phyloP scores from a whole-genome alignment of 2,888 invertebrate genomes.

The Leptura quadrifasciata region DNA sequence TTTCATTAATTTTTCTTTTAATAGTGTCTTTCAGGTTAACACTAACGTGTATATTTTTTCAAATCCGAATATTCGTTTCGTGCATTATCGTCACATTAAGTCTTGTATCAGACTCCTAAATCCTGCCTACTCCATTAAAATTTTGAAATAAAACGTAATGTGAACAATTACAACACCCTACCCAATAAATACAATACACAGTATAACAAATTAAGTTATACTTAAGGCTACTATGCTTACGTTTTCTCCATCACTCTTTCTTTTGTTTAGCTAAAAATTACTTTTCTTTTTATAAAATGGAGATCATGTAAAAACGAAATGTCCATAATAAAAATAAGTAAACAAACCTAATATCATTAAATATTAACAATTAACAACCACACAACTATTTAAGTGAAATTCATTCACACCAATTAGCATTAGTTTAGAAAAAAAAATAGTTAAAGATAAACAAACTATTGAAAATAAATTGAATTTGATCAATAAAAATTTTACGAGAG shows the following conservation, averaged over 20 bases:
- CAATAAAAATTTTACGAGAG: background rate
- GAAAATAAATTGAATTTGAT: too few species aligned
- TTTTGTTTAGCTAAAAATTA: background rate
- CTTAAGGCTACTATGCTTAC: background rate
- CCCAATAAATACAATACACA: too few species aligned
- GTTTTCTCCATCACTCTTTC: background rate
- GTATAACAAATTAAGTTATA: background rate
- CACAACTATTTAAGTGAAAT: background rate
- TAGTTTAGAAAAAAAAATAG: background rate
- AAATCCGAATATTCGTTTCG: too few species aligned
- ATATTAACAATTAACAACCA: background rate
- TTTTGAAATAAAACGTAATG: too few species aligned
- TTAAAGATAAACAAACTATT: background rate
- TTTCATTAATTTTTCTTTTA: background rate
- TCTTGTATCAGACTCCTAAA: too few species aligned
- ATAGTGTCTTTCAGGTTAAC: background rate
- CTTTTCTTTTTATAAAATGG: constrained; percentile 7
- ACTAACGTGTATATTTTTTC: too few species aligned
- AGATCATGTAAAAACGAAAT: constrained; percentile 3
- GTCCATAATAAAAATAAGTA: background rate
- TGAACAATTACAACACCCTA: too few species aligned
- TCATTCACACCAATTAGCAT: background rate
- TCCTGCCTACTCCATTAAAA: too few species aligned
- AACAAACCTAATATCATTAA: constrained; percentile 1
- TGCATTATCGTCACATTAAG: too few species aligned